Base-by-base conservation (phyloP, 1,140 invertebrate species). In the Brachionus koreanus region DNA sequence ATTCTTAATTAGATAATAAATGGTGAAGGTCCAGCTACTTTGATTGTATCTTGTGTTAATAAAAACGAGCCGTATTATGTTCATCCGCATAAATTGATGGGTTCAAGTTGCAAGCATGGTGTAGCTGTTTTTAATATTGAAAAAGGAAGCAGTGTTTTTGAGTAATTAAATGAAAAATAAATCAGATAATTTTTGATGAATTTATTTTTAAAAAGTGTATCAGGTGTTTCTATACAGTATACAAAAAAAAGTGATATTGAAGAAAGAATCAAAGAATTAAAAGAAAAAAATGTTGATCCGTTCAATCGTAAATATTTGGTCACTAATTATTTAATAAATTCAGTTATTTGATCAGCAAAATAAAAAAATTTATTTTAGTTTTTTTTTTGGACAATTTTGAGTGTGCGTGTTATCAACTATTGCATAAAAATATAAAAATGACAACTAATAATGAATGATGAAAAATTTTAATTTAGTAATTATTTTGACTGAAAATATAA, bases 221-320 rank as follows among this genome's bases (percentile, higher is more conserved):
- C 1, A 6, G 69, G 69, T 74, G 42, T 74, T 25, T 25, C 39
- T 13, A 74, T 74, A 19, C 39, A 74, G 46, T 74, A 49, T 49
- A 74, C 69, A 2, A 74, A 74, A 74, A 74, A 74, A 46, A 74
- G 69, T 46, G 69, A 74, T 19, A 74, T 74, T 23, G 69, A 74
- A 74, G 25, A 74, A 49, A 74, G 69, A 46, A 43, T 74, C 23
- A 5, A 46, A 25, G 69, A 74, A 46, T 46, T 74, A 46, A 74
- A 46, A 33, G 43, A 46, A 25, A 74, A 74, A 74, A 74, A 74
- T 74, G 69, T 74, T 4, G 69, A 74, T 46, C 69, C 69, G 23
- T 74, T 74, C 7, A 74, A 74, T 74, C 39, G 69, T 74, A 25
- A 39, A 4, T 33, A 16, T 16, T 19, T 19, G 5, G 0, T n/a